Evolutionary conservation across 1,140 invertebrate genomes (phyloP).

Genomic region (Drosophila arawakana): DNA sequence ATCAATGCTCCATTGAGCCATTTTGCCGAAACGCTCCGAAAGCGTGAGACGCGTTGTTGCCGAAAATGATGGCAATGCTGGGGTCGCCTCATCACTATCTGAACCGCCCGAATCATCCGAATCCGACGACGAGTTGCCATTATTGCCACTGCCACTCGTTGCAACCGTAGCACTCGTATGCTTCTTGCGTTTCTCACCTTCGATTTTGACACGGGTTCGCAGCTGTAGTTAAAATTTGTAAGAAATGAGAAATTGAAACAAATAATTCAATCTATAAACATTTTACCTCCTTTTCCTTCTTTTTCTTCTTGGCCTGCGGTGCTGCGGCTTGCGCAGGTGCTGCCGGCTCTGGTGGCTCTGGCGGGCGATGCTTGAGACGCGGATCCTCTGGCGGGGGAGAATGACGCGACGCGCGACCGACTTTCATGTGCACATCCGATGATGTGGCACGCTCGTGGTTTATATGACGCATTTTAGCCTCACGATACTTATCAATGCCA

Average conservation of each 20-base stretch:
- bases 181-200: slow-evolving; percentile 84
- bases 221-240: slow-evolving; percentile 49
- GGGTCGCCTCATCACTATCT: slow-evolving; percentile 76
- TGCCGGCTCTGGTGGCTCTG: slow-evolving; percentile 83
- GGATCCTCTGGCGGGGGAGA: slow-evolving; percentile 82
- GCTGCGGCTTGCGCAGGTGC: slow-evolving; percentile 47
- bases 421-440: slow-evolving; percentile 70
- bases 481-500: slow-evolving; percentile 77
- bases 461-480: slow-evolving; percentile 70
- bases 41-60: slow-evolving; percentile 87
- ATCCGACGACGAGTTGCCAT: slow-evolving; percentile 76
- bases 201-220: slow-evolving; percentile 83
- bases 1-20: slow-evolving; percentile 94
- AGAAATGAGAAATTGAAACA: neutral
- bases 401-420: slow-evolving; percentile 70
- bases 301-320: slow-evolving; percentile 74
- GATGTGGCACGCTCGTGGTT: slow-evolving; percentile 69
- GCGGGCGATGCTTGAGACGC: slow-evolving; percentile 80
- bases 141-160: slow-evolving; percentile 54
- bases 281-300: slow-evolving; percentile 78
- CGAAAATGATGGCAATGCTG: slow-evolving; percentile 79
- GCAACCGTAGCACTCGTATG: slow-evolving; percentile 59
- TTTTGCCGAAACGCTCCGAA: slow-evolving; percentile 94
- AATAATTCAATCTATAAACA: neutral
- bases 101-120: slow-evolving; percentile 82